phyloP scores from a whole-genome alignment of 2,113 vertebrate genomes.

The Dasyprocta punctata region DNA sequence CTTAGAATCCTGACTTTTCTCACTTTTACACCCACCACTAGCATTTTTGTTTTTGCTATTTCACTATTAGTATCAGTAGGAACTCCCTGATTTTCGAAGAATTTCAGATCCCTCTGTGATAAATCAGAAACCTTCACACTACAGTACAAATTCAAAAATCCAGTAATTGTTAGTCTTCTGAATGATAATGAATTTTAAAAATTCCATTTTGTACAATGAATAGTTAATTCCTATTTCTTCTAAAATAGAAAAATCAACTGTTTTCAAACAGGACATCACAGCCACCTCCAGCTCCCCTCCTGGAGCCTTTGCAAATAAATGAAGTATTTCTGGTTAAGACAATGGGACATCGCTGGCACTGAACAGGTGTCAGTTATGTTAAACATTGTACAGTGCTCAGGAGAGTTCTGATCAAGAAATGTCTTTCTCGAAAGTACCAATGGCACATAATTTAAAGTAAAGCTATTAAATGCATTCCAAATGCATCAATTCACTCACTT shows the following conservation, averaged over 20 bases:
- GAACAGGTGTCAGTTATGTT: neutral
- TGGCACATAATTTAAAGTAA: neutral
- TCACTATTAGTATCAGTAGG: constrained; percentile 17
- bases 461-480: constrained; percentile 3
- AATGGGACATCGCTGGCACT: neutral
- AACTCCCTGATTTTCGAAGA: constrained; percentile 42
- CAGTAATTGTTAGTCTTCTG: neutral
- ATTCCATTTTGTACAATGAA: neutral
- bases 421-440: neutral
- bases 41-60: constrained; percentile 23
- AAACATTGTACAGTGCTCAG: neutral
- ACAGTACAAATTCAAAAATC: constrained; percentile 6
- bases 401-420: constrained; percentile 14
- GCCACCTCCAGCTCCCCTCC: neutral
- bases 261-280: neutral
- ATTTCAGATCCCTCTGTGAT: neutral
- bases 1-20: neutral
- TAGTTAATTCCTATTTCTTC: constrained; percentile 15
- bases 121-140: constrained; percentile 31
- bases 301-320: neutral
- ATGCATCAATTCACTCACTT: constrained; percentile 14
- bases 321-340: neutral
- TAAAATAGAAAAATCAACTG: neutral
- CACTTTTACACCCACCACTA: neutral
- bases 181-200: constrained; percentile 9